Base-by-base conservation (phyloP, 2,113 vertebrate genomes). In the Pica pica region DNA sequence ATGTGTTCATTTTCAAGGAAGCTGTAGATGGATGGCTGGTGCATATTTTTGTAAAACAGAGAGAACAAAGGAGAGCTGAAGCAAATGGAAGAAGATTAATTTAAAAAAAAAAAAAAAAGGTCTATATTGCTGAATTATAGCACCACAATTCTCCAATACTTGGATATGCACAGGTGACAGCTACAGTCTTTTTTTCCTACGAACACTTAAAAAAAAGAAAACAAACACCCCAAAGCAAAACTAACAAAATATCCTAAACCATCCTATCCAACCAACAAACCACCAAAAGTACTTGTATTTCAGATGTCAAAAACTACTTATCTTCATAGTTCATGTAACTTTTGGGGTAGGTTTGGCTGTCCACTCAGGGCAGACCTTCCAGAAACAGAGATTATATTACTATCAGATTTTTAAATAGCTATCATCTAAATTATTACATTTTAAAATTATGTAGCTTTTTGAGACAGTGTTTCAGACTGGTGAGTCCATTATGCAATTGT, bases 361-460 rank as follows among this genome's bases (percentile, higher is more conserved):
- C 14, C 7, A 10, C 14, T 71, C 52, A 49, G 44, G 31, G 9
- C 4, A 42, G 24, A 44, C 4, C 18, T 57, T 85, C 30, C n/a
- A 74, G 4, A 75, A 80, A 41, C 5, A 17, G 56, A 71, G 31
- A 78, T 86, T 95, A 93, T 81, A 94, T 78, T 94, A 84, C 70
- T 74, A 93, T 88, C 84, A 91, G 50, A 94, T 87, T 94, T 91
- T 93, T 65, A 76, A 83, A 56, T 30, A 78, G 56, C 41, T 81
- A 90, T 83, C 22, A 90, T 88, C 33, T 39, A 85, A 47, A 95
- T 80, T 90, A 93, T 75, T 96, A 94, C 33, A 87, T 47, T 93
- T 92, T n/a, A 24, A 94, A 97, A 92, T 79, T 2, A 95, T 57
- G 71, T 64, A 57, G 73, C 37, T 87, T 95, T 91, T 42, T 75